A percentile compares a stretch with the other conserved stretches of the same genome.
phyloP scores from a whole-genome alignment of 2,888 invertebrate genomes.

The Byasa hedistus region DNA sequence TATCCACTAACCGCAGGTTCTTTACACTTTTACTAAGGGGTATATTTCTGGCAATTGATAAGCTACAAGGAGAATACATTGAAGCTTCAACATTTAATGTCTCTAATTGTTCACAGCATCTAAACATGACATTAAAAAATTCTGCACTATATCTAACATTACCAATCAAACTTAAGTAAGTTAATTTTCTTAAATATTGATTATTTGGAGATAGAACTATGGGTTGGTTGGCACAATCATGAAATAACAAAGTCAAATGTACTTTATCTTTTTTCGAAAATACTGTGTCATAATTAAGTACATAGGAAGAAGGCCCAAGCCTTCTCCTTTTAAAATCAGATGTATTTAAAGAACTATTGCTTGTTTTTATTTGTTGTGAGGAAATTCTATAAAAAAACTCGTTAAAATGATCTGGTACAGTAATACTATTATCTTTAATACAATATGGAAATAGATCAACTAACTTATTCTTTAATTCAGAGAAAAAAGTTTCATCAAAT shows the following conservation, averaged over 20 bases:
- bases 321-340: slow-evolving; percentile 45
- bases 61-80: slow-evolving; percentile 41
- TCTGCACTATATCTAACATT: slow-evolving; percentile 46
- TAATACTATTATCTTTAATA: slow-evolving; percentile 35
- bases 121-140: slow-evolving; percentile 61
- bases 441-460: slow-evolving; percentile 49
- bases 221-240: slow-evolving; percentile 39
- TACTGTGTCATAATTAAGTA: slow-evolving; percentile 54
- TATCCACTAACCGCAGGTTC: slow-evolving; percentile 57
- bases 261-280: slow-evolving; percentile 46
- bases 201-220: slow-evolving; percentile 44
- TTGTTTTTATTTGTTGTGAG: slow-evolving; percentile 29
- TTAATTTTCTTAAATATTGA: slow-evolving; percentile 58
- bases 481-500: slow-evolving; percentile 58
- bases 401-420: slow-evolving; percentile 41
- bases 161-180: slow-evolving; percentile 58
- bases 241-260: slow-evolving; percentile 49
- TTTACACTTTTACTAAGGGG: slow-evolving; percentile 50
- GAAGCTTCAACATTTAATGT: slow-evolving; percentile 54
- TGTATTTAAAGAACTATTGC: slow-evolving; percentile 22
- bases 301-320: slow-evolving; percentile 39
- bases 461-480: slow-evolving; percentile 43
- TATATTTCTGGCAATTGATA: slow-evolving; percentile 46
- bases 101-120: slow-evolving; percentile 49
- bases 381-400: slow-evolving; percentile 44